Conservation (phyloP, 2,113 vertebrate genomes). For the Toxotes chatareus region DNA sequence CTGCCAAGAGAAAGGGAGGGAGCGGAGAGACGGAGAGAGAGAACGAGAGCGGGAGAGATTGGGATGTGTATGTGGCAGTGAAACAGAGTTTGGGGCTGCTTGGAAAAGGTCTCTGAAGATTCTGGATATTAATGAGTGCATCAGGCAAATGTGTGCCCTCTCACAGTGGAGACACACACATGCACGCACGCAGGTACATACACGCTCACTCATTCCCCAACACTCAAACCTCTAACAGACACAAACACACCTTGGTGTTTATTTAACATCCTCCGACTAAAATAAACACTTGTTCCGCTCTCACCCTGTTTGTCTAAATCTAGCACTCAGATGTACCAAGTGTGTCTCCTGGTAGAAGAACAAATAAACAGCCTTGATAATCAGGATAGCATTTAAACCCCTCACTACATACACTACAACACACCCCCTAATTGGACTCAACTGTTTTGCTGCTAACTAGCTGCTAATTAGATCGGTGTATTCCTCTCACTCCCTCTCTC, state of each 20-base stretch:
- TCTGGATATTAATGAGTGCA: slow-evolving; percentile 76
- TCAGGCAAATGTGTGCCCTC: slow-evolving; percentile 68
- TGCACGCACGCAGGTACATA: slow-evolving; percentile 12
- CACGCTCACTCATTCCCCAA: slow-evolving; percentile 17
- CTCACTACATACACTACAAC: slow-evolving; percentile 53
- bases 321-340: slow-evolving; percentile 47
- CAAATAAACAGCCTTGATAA: slow-evolving; percentile 70
- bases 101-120: slow-evolving; percentile 68
- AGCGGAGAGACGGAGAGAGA: slow-evolving; percentile 7
- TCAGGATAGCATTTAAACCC: slow-evolving; percentile 63
- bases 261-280: slow-evolving; percentile 45
- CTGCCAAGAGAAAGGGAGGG: slow-evolving; percentile 76
- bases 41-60: slow-evolving; percentile 9
- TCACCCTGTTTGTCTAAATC: slow-evolving; percentile 61
- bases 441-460: slow-evolving; percentile 80
- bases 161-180: slow-evolving; percentile 43
- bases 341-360: slow-evolving; percentile 50
- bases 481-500: slow-evolving; percentile 66
- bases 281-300: slow-evolving; percentile 60
- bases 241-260: slow-evolving; percentile 11
- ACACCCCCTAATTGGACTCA: slow-evolving; percentile 77
- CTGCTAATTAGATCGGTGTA: slow-evolving; percentile 82
- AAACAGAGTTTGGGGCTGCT: slow-evolving; percentile 40
- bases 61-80: slow-evolving; percentile 26
- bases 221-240: slow-evolving; percentile 10